A percentile compares a stretch with the other conserved stretches of the same genome.
phyloP scores from a whole-genome alignment of 2,797 vertebrate species.

The Prunella strophiata region DNA sequence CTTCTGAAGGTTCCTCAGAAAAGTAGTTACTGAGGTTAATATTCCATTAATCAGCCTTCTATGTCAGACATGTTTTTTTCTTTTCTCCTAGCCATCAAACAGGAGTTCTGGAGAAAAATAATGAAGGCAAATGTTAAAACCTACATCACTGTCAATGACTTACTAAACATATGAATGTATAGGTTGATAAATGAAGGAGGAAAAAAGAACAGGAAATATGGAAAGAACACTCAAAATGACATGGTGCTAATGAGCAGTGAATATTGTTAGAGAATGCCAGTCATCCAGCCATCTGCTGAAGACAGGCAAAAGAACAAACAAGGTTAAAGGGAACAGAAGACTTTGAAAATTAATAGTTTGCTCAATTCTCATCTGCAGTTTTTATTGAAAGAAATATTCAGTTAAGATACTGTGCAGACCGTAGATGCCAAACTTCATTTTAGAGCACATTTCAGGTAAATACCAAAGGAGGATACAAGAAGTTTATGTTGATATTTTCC shows the following conservation, averaged over 20 bases:
- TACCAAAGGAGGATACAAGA: neutral
- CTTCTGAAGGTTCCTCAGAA: constrained; percentile 16
- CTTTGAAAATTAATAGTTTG: neutral
- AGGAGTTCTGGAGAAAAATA: constrained; percentile 48
- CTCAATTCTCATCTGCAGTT: neutral
- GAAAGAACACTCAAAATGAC: constrained; percentile 61
- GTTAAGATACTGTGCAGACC: neutral
- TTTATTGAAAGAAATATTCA: neutral
- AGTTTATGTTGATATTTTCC: neutral
- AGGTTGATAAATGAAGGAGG: constrained; percentile 42
- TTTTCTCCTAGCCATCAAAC: neutral
- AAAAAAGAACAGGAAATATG: constrained; percentile 38
- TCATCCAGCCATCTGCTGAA: constrained; percentile 66
- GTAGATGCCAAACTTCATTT: neutral
- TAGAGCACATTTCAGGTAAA: neutral
- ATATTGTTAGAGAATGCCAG: constrained; percentile 38
- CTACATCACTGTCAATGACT: constrained; percentile 33
- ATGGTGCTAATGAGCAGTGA: constrained; percentile 67
- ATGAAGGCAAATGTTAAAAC: constrained; percentile 37
- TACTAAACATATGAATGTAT: constrained; percentile 44
- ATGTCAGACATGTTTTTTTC: neutral
- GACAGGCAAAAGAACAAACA: constrained; percentile 52
- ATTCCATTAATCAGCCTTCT: constrained; percentile 57
- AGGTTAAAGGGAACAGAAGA: constrained; percentile 55
- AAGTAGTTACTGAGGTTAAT: constrained; percentile 49